Percentiles rank a stretch among this genome's conserved stretches.
Conservation (phyloP, 2,888 invertebrate genomes). For the Sphinx pinastri region DNA sequence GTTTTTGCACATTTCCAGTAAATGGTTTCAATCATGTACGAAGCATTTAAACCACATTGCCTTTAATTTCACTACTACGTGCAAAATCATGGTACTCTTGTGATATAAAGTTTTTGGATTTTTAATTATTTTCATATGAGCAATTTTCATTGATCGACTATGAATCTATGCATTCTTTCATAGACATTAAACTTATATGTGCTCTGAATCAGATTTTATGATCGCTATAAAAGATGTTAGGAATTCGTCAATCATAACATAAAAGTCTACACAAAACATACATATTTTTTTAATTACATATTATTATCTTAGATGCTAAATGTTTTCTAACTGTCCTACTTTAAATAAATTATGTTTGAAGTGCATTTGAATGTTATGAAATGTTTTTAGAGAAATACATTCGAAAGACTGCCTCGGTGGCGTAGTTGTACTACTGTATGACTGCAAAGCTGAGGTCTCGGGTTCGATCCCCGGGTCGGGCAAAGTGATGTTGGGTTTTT, state of each 20-base stretch:
- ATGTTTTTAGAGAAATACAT: not conserved
- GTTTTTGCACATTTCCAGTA: not conserved
- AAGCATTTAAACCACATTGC: not conserved
- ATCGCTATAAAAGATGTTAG: not conserved
- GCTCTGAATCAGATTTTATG: not conserved
- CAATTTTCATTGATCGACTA: not conserved
- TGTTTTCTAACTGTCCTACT: not conserved
- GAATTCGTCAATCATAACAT: not conserved
- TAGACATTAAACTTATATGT: not conserved
- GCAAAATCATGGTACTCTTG: not conserved
- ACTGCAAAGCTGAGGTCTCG: no score
- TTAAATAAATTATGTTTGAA: not conserved
- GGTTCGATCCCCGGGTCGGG: no score
- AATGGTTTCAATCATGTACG: constrained; percentile 6
- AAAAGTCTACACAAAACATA: not conserved
- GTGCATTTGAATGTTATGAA: not conserved
- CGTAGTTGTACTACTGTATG: no score
- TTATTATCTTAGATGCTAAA: not conserved
- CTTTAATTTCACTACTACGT: not conserved
- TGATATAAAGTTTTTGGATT: not conserved
- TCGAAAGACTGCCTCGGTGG: no score
- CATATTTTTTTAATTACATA: not conserved
- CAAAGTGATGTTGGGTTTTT: no score
- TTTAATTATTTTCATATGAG: not conserved
- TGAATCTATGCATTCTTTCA: not conserved